Base-by-base conservation (phyloP, 2,113 vertebrate genomes). In the Origma solitaria region DNA sequence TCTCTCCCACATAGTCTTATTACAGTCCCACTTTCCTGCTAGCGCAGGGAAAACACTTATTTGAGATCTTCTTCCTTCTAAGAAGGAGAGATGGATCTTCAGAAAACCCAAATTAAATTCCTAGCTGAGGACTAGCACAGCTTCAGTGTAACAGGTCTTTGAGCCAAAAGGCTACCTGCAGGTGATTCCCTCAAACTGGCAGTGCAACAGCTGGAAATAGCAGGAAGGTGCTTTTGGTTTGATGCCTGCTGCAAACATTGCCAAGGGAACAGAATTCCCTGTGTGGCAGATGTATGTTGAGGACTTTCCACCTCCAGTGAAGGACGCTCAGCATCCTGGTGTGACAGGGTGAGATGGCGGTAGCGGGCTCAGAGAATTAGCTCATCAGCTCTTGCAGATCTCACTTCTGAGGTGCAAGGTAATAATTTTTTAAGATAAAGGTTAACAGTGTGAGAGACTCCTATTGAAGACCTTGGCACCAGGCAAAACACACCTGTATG, bases 231-330 rank as follows among this genome's bases (percentile, higher is more conserved):
- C 11, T 91, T 60, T 58, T 72, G 31, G 10, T 72, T 37, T 73
- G 38, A 68, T n/a, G n/a, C 35, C 40, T 75, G 28, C 44, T 79
- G 53, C 53, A 78, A 79, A 64, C 22, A 27, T 0, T 2, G 42
- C 33, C 33, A 53, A 61, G 18, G 35, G 40, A 93, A 47, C 18
- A 57, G 66, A 45, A 83, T 85, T 93, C 25, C 42, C 21, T 45
- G 3, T 2, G 3, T 35, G 31, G 30, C 1, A 2, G 24, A n/a
- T n/a, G 23, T 47, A 42, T 4, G 1, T 1, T 50, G 33, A 24
- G 45, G 42, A 77, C 22, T 72, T 69, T 23, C 27, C 7, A 40
- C 62, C 28, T 68, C 28, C 28, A 44, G 13, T 69, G 27, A 87
- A 78, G 51, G 47, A 44, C 25, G 12, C 11, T 19, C 1, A 1